Conservation (phyloP, 2,113 vertebrate genomes). For the Etheostoma spectabile region DNA sequence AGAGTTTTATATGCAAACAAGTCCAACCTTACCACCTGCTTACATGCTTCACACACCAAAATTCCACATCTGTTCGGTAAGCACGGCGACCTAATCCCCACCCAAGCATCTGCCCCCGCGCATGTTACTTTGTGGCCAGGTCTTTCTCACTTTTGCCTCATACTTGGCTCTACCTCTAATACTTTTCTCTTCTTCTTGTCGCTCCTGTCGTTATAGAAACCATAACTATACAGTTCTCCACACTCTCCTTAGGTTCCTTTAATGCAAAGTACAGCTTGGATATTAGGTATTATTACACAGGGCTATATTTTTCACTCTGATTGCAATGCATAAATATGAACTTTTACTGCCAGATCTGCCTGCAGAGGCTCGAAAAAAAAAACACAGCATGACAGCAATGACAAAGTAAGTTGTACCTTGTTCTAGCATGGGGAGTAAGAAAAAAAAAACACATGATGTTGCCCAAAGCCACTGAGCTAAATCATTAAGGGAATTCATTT, state of each 20-base stretch:
- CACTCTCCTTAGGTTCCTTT: background rate
- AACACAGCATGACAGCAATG: conserved; percentile 37
- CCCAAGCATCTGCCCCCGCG: conserved; percentile 43
- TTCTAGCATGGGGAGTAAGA: background rate
- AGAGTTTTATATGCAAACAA: conserved; percentile 22
- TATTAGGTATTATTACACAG: background rate
- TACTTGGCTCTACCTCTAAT: background rate
- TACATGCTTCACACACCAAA: conserved; percentile 20
- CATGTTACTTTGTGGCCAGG: background rate
- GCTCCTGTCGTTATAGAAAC: background rate
- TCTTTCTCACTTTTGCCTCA: conserved; percentile 25
- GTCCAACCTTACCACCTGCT: conserved; percentile 46
- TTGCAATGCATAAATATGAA: conserved; percentile 16
- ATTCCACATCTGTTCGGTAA: conserved; percentile 50
- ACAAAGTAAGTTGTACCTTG: conserved; percentile 55
- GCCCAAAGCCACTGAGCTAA: conserved; percentile 61
- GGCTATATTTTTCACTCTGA: conserved; percentile 1
- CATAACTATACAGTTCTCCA: background rate
- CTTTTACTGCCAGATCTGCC: conserved; percentile 29
- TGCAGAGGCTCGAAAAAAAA: conserved; percentile 28
- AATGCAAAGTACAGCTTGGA: background rate
- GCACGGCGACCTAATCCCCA: conserved; percentile 11
- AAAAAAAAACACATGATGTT: conserved; percentile 33
- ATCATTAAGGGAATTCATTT: conserved; percentile 72
- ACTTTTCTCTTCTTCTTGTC: background rate